Conservation (phyloP, 2,113 vertebrate species). For the Trochalopteron elliotii region DNA sequence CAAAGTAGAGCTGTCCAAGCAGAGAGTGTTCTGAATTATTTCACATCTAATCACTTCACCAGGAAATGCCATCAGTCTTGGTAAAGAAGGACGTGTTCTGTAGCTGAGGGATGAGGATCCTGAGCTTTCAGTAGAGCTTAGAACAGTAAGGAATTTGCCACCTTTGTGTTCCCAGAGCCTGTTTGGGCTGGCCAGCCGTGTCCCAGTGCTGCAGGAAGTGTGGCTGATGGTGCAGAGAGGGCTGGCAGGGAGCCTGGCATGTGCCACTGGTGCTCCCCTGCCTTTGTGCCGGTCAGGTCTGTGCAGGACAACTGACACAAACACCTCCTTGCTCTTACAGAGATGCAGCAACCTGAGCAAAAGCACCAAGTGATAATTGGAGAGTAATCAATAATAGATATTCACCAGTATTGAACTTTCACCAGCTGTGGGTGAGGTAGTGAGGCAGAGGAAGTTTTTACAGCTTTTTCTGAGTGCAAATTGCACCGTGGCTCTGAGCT, state of each 20-base stretch:
- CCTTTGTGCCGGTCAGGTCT: background rate
- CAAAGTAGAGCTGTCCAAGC: background rate
- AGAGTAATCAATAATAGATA: background rate
- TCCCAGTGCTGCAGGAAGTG: background rate
- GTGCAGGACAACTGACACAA: background rate
- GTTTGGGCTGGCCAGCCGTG: background rate
- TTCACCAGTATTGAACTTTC: background rate
- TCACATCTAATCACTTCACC: accelerated
- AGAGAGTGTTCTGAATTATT: background rate
- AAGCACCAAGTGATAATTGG: background rate
- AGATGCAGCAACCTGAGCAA: background rate
- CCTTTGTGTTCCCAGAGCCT: background rate
- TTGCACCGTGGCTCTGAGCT: background rate
- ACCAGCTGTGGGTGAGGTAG: background rate
- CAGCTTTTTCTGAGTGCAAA: background rate
- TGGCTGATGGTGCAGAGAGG: background rate
- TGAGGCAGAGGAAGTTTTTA: background rate
- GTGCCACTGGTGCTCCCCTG: background rate
- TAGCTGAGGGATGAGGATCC: background rate
- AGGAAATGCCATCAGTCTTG: background rate
- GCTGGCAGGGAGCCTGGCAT: accelerated
- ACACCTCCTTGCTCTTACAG: background rate
- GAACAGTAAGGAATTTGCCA: accelerated
- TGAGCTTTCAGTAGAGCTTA: background rate
- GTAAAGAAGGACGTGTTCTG: background rate